Conservation (phyloP, 2,113 vertebrate genomes). For the Malurus alboscapulatus region DNA sequence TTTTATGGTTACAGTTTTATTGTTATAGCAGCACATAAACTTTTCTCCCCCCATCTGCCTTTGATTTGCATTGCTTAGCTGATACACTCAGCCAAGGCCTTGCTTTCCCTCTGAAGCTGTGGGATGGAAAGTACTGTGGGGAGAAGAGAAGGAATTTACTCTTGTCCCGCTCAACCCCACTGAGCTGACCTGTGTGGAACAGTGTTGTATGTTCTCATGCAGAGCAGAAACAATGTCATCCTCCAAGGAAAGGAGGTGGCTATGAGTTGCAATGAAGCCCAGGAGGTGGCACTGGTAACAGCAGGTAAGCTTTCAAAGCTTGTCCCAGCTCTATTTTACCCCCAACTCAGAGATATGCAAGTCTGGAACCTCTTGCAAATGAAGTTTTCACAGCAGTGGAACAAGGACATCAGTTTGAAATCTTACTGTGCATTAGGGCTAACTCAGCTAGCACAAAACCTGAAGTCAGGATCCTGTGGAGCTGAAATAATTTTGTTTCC, state of each 20-base stretch:
- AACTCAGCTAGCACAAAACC: neutral
- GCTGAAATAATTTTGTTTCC: neutral
- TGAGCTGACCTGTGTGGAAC: rapidly evolving
- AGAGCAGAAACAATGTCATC: neutral
- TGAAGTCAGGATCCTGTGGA: neutral
- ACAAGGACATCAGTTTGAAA: neutral
- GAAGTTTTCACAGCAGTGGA: neutral
- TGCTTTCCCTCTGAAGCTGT: neutral
- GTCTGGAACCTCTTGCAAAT: conserved; percentile 28
- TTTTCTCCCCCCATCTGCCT: neutral
- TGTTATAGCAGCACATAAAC: neutral
- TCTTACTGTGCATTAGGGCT: neutral
- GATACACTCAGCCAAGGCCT: neutral
- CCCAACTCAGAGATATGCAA: neutral
- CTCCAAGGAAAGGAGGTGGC: neutral
- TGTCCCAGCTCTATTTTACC: neutral
- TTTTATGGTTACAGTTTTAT: conserved; percentile 19
- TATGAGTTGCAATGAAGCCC: neutral
- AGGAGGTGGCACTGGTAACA: neutral
- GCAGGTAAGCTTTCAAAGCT: conserved; percentile 22
- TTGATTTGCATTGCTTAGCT: neutral
- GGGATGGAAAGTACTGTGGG: neutral
- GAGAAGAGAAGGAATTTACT: neutral
- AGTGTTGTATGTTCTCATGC: neutral
- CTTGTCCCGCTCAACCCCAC: neutral